phyloP scores from a whole-genome alignment of 1,140 invertebrate species.

The Drosophila simulans region DNA sequence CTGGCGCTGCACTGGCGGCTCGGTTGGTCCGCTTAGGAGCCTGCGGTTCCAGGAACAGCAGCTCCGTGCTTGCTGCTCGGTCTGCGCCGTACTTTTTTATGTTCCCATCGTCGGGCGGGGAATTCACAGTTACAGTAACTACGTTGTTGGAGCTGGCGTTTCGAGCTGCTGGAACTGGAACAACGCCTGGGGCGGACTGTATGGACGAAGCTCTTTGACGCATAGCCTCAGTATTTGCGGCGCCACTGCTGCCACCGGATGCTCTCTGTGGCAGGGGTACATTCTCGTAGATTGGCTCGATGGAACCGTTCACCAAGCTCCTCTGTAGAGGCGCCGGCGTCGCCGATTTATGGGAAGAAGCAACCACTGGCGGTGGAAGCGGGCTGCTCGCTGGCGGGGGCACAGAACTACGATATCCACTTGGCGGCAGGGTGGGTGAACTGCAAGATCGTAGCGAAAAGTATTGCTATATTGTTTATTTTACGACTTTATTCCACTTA shows the following conservation, averaged over 20 bases:
- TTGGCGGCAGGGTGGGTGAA: conserved; percentile 66
- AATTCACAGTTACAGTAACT: conserved; percentile 55
- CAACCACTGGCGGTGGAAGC: conserved; percentile 36
- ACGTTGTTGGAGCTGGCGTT: conserved; percentile 54
- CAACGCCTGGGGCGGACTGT: conserved; percentile 88
- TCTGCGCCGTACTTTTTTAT: conserved; percentile 58
- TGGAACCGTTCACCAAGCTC: conserved; percentile 73
- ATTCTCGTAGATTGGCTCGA: conserved; percentile 92
- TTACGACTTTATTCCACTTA: conserved; percentile 1
- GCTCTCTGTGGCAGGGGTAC: conserved; percentile 88
- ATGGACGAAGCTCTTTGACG: conserved; percentile 88
- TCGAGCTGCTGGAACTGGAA: conserved; percentile 45
- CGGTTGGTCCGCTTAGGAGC: conserved; percentile 59
- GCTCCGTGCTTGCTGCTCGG: conserved; percentile 65
- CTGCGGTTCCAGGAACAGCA: conserved; percentile 72
- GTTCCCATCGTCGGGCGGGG: conserved; percentile 61
- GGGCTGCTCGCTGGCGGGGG: conserved; percentile 68
- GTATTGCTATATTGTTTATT: not conserved
- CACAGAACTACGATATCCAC: conserved; percentile 69
- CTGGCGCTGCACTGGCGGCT: conserved; percentile 73
- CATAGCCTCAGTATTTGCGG: conserved; percentile 70
- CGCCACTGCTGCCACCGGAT: conserved; percentile 49
- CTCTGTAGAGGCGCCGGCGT: conserved; percentile 67
- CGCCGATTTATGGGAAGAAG: conserved; percentile 27
- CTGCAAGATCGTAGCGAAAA: conserved; percentile 27